A percentile compares a stretch with the other conserved stretches of the same genome.
Conservation (phyloP, 2,888 invertebrate genomes). For the Ephialtes manifestator region DNA sequence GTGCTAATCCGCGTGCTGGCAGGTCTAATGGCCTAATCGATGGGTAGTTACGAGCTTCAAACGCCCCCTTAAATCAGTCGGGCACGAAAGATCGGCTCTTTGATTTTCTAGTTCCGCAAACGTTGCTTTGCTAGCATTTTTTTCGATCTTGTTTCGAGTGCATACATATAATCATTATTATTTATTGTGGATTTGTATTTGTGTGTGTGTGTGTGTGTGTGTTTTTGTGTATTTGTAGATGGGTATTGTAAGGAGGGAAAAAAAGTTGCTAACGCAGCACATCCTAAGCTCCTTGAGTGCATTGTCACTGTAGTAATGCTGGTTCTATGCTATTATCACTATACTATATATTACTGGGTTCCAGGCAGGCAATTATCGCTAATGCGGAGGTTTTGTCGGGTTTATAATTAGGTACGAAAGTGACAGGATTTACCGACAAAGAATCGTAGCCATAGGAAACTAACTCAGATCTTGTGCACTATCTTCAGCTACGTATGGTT, state of each 20-base stretch:
- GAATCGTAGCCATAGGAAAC: conserved; percentile 67
- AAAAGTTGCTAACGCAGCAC: neutral
- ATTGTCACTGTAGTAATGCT: conserved; percentile 65
- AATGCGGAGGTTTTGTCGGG: conserved; percentile 79
- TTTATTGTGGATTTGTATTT: neutral
- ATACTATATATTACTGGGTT: conserved; percentile 34
- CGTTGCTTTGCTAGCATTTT: neutral
- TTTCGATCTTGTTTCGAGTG: neutral
- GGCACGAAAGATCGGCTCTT: conserved; percentile 5
- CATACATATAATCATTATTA: conserved; percentile 1
- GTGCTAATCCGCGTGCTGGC: conserved; percentile 65
- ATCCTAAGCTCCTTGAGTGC: conserved; percentile 50
- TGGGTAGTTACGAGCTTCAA: conserved; percentile 49
- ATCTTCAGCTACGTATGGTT: neutral
- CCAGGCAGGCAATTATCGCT: conserved; percentile 74
- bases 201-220: no score
- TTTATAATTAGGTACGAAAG: conserved; percentile 80
- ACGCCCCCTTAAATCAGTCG: conserved; percentile 31
- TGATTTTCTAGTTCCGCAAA: conserved; percentile 5
- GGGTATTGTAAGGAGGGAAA: neutral
- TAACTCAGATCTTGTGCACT: neutral
- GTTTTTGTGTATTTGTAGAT: neutral
- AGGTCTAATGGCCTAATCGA: conserved; percentile 67
- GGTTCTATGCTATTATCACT: conserved; percentile 21
- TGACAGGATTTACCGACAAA: conserved; percentile 79